Percentiles rank a stretch among this genome's conserved stretches.
Evolutionary conservation across 2,888 invertebrate genomes (phyloP).

Genomic region (Mylabris sibirica): DNA sequence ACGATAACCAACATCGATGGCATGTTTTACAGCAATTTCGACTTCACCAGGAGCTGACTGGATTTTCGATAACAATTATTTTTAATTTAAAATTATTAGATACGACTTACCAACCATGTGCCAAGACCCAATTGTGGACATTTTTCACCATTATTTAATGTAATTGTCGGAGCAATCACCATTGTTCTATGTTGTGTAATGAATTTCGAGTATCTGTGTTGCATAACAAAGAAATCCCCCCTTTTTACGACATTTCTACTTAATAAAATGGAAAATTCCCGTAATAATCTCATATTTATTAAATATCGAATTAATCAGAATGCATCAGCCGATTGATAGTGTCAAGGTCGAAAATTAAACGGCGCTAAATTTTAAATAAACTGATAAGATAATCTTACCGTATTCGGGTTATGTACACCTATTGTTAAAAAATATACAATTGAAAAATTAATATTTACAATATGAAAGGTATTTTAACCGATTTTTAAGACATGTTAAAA

Average conservation of each 20-base stretch:
- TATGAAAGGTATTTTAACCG: no score
- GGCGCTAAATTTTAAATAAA: no score
- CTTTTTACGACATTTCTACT: not conserved
- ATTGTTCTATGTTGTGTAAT: constrained; percentile 23
- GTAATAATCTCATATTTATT: not conserved
- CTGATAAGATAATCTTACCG: no score
- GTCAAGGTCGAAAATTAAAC: not conserved
- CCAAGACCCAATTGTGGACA: constrained; percentile 80
- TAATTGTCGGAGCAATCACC: constrained; percentile 61
- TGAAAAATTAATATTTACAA: no score
- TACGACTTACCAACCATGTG: constrained; percentile 76
- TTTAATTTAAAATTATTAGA: constrained; percentile 24
- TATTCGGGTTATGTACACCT: no score
- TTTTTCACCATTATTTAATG: constrained; percentile 69
- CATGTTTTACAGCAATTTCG: constrained; percentile 73
- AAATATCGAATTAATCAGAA: not conserved
- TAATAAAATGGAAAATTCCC: not conserved
- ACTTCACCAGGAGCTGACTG: constrained; percentile 65
- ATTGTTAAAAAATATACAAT: no score
- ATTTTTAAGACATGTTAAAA: not conserved
- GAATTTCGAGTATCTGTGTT: not conserved
- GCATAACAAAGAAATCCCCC: not conserved
- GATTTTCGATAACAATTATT: not conserved
- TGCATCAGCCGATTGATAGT: not conserved
- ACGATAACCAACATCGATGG: constrained; percentile 80